These are phyloP conservation scores for Lamellibrachia satsuma DNA, from an alignment of 2,888 invertebrate genomes.

Conservation along the genomic window DNA sequence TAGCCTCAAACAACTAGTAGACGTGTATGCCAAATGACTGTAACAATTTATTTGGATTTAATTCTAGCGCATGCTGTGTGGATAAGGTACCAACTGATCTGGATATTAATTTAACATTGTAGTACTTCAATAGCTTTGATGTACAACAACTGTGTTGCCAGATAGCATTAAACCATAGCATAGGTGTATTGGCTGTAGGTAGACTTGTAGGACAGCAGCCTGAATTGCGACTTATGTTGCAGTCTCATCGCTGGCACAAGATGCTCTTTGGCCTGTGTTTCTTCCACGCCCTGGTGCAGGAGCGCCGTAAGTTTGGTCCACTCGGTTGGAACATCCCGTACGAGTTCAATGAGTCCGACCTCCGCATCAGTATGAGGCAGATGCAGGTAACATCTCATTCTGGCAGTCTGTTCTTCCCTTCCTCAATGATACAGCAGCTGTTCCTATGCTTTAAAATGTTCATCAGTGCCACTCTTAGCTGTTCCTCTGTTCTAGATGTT, in stretches of 20 bases:
- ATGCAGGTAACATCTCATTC: constrained; percentile 58
- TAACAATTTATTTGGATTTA: no score
- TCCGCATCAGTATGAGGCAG: constrained; percentile 67
- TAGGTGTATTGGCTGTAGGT: not conserved
- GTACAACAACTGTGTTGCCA: not conserved
- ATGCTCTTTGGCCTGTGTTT: constrained; percentile 68
- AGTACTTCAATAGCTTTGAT: no score
- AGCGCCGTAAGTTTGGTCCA: constrained; percentile 67
- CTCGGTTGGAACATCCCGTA: constrained; percentile 69
- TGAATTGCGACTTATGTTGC: not conserved
- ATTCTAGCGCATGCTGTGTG: no score
- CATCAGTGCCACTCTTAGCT: not conserved
- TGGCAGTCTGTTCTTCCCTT: not conserved
- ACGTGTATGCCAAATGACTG: no score
- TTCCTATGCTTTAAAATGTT: no score
- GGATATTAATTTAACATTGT: not conserved
- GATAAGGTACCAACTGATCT: not conserved
- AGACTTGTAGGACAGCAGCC: not conserved
- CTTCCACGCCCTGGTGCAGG: constrained; percentile 68
- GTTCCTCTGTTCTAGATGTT: constrained; percentile 5
- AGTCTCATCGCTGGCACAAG: constrained; percentile 74
- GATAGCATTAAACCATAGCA: not conserved
- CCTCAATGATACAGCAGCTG: no score
- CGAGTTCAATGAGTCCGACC: constrained; percentile 68
- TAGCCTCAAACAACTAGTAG: no score